Percentiles rank a stretch among this genome's conserved stretches.
These are phyloP conservation scores for Nasonia vitripennis DNA, from an alignment of 1,140 invertebrate species.

Conservation along the genomic window DNA sequence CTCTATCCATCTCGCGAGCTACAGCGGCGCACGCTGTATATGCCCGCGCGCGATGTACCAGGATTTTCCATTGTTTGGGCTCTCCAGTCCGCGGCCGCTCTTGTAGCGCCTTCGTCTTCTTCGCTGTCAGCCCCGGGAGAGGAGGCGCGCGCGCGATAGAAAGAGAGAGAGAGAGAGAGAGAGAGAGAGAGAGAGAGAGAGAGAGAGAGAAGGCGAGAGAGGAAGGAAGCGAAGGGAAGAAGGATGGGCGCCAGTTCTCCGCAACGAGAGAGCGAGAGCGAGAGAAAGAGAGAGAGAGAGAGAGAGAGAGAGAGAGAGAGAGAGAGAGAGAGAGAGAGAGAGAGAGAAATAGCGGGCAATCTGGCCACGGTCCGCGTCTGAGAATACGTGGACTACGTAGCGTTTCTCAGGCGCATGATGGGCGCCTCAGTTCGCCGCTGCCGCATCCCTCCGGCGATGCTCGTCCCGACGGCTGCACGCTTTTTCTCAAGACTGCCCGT, in stretches of 20 bases:
- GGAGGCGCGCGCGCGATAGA: background rate
- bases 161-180: slow-evolving; percentile 27
- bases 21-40: background rate
- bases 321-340: slow-evolving; percentile 37
- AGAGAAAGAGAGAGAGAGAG: slow-evolving; percentile 53
- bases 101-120: background rate
- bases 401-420: slow-evolving; percentile 31
- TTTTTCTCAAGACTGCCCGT: slow-evolving; percentile 3
- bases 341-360: slow-evolving; percentile 44
- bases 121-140: slow-evolving; percentile 11
- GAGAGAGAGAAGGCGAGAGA: background rate
- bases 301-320: slow-evolving; percentile 43
- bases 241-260: slow-evolving; percentile 53
- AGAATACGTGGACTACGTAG: background rate
- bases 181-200: background rate
- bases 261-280: slow-evolving; percentile 47
- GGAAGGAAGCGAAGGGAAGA: slow-evolving; percentile 27
- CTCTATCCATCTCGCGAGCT: background rate
- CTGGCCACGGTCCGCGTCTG: slow-evolving; percentile 23
- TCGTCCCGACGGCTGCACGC: background rate
- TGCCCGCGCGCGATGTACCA: slow-evolving; percentile 13
- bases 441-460: slow-evolving; percentile 38
- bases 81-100: slow-evolving; percentile 19
- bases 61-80: slow-evolving; percentile 48
- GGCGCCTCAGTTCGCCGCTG: background rate